phyloP scores from a whole-genome alignment of 2,113 vertebrate genomes.

The Eurystomus gularis region DNA sequence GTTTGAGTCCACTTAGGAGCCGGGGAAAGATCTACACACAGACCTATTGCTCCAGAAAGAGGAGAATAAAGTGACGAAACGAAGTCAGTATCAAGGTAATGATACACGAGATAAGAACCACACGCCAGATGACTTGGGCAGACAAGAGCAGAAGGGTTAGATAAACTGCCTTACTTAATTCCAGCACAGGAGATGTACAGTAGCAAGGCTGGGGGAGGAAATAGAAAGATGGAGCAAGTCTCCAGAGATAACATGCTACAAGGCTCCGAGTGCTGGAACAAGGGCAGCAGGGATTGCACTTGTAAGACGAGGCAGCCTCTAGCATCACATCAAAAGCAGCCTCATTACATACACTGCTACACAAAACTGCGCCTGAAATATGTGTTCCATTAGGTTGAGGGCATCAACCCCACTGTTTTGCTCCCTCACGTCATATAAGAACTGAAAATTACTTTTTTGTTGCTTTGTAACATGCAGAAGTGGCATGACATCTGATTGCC shows the following conservation, averaged over 20 bases:
- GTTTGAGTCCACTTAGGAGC: neutral
- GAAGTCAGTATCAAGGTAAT: neutral
- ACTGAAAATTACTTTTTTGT: neutral
- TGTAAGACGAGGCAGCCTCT: neutral
- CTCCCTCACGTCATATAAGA: neutral
- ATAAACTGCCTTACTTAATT: neutral
- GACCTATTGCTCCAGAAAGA: neutral
- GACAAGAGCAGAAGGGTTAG: neutral
- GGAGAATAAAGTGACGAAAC: neutral
- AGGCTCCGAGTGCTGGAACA: neutral
- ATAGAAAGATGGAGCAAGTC: neutral
- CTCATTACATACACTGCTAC: accelerated
- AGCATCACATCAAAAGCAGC: neutral
- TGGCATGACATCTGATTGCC: neutral
- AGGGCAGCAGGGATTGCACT: neutral
- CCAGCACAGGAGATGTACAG: neutral
- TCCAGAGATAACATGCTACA: neutral
- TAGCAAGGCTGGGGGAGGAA: neutral
- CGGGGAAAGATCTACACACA: neutral
- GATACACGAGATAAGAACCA: neutral
- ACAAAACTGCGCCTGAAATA: neutral
- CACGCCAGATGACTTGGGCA: neutral
- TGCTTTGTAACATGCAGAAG: neutral
- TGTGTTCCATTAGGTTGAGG: neutral
- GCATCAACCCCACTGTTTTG: neutral